phyloP scores from a whole-genome alignment of 2,797 vertebrate genomes.

The Chiloscyllium punctatum region DNA sequence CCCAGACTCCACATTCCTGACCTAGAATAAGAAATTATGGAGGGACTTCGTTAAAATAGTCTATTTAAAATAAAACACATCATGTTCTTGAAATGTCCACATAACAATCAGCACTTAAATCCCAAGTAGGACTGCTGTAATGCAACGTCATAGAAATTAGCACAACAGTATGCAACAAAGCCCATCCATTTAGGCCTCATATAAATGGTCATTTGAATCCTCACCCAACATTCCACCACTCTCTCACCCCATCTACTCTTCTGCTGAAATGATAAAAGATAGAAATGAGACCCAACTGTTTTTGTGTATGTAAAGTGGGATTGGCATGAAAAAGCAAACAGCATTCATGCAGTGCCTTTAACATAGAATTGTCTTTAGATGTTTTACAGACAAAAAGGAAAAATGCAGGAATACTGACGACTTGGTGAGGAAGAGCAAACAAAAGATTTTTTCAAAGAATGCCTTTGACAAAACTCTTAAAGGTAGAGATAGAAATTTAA shows the following conservation, averaged over 20 bases:
- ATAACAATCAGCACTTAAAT: not conserved
- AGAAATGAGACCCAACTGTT: not conserved
- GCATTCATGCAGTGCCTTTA: not conserved
- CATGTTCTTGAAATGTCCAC: not conserved
- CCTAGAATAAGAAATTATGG: not conserved
- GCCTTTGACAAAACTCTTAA: not conserved
- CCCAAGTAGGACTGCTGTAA: not conserved
- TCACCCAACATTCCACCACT: not conserved
- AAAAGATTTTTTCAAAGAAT: not conserved
- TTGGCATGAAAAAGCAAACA: not conserved
- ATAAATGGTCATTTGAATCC: not conserved
- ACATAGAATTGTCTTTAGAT: not conserved
- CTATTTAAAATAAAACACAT: not conserved
- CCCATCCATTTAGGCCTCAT: not conserved
- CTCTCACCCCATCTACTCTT: not conserved
- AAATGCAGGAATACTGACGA: not conserved
- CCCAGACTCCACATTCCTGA: not conserved
- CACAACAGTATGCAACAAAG: not conserved
- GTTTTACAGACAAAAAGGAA: not conserved
- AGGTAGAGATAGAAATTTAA: not conserved
- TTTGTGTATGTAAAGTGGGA: not conserved
- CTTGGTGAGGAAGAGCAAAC: not conserved
- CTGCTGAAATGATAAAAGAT: not conserved
- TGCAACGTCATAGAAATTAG: not conserved
- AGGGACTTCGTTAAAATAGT: not conserved